phyloP scores from a whole-genome alignment of 2,113 vertebrate species.

The Rhinolophus ferrumequinum region DNA sequence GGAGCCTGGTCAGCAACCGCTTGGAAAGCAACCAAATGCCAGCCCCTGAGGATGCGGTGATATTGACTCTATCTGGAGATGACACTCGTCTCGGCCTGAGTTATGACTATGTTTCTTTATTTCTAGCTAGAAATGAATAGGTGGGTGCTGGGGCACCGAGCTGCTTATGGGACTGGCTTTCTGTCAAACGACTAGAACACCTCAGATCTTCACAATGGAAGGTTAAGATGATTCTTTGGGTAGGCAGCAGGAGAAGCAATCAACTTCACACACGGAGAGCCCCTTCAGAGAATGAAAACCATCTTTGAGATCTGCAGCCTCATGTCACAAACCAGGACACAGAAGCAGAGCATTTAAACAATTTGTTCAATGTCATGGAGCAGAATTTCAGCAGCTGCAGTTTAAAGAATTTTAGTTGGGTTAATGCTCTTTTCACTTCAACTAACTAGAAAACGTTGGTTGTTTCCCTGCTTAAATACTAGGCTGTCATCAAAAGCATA shows the following conservation, averaged over 20 bases:
- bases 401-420: neutral
- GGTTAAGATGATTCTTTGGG: neutral
- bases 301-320: neutral
- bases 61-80: slow-evolving; percentile 50
- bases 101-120: neutral
- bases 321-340: neutral
- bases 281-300: neutral
- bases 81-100: neutral
- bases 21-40: slow-evolving; percentile 46
- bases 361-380: neutral
- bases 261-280: neutral
- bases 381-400: neutral
- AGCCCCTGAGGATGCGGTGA: neutral
- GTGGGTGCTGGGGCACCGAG: neutral
- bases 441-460: neutral
- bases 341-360: neutral
- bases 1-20: neutral
- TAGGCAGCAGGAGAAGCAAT: neutral
- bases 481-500: neutral
- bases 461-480: slow-evolving; percentile 3
- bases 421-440: neutral
- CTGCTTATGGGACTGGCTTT: neutral
- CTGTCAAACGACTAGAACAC: neutral
- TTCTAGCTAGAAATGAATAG: neutral
- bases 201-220: neutral